Base-by-base conservation (phyloP, 2,888 invertebrate species). In the Dynastes grantii region DNA sequence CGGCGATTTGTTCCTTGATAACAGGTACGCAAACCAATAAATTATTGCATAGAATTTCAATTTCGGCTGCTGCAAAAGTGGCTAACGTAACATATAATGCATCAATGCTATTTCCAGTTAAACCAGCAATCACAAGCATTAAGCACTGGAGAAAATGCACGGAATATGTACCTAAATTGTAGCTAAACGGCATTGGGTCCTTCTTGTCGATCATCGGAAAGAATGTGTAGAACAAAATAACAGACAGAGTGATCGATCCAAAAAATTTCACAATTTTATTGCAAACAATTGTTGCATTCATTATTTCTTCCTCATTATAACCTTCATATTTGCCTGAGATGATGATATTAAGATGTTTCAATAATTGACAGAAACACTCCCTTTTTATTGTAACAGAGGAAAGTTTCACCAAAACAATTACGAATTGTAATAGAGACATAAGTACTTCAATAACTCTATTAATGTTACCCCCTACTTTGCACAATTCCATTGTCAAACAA, bases 171-270 rank as follows among this genome's bases (percentile, higher is more conserved):
- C 79, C 79, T 29, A 77, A 67, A 58, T 77, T 37, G 11, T 67
- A 71, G 16, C 58, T 49, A 16, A 77, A 79, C 2, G 77, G 77
- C 63, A 79, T 75, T 58, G 79, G 79, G n/a, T n/a, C 27, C 58
- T 40, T 65, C 22, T 77, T 32, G 9, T 77, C 77, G 49, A 79
- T n/a, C 13, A 77, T 27, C 9, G 79, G 79, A 61, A 67, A 75
- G 0, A 77, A 1, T 11, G 40, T 27, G 37, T 79, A 79, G 8
- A 79, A 77, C n/a, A 73, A n/a, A 11, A 77, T 49, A n/a, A 58
- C 40, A 5, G 29, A 40, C 6, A 29, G 13, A 1, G 45, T 49
- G 11, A 68, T 53, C 6, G 51, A 29, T 64, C 58, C 68, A 16
- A 65, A 58, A 4, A 58, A 58, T 22, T 58, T 58, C 6, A 58